Evolutionary conservation across 2,797 vertebrate species (phyloP), one percentile per base, ranked within the genome.

Genomic region (Sebastiscus tertius): DNA sequence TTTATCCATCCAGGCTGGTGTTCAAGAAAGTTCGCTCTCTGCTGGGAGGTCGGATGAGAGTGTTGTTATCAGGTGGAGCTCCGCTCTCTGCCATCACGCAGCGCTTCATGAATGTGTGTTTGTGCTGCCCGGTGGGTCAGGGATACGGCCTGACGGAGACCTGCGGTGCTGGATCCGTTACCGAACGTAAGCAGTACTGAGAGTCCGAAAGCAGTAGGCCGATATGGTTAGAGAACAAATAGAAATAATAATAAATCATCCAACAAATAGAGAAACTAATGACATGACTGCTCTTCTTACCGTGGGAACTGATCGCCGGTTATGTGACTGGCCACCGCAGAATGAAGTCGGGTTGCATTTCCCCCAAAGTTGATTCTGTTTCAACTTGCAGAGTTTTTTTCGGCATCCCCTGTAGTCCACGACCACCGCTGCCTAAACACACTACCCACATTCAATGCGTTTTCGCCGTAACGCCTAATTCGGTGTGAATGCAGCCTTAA

Each of bases 51-150:
- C 97, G 89, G 67, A 96, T 93, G 2, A 96, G 98, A 5, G 83
- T 99, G 20, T 88, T 99, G 70, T 84, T 99, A 7, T 99, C 97
- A 24, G 98, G 98, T 0, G 98, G 98, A 4, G 98, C 98, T 1
- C 98, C 98, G 0, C 97, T 99, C 5, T 99, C 98, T 0, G 96
- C 97, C 1, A 92, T 96, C n/a, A 99, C 98, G 0, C 98, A 99
- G 77, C 95, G 97, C 34, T 99, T 99, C 93, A 99, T 99, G 98
- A 99, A 99, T 52, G 97, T 99, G 81, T 99, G 98, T 70, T 96
- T 99, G 79, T 99, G 98, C 90, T 99, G 98, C 90, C 96, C 98
- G 0, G 98, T 99, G 80, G 97, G 98, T 14, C 98, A 99, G 89
- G 98, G 98, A 0, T 99, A 99, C 3, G 98, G 98, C 49, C 96